These are phyloP conservation scores for Nebria salina DNA, from an alignment of 2,888 invertebrate genomes.

Conservation along the genomic window DNA sequence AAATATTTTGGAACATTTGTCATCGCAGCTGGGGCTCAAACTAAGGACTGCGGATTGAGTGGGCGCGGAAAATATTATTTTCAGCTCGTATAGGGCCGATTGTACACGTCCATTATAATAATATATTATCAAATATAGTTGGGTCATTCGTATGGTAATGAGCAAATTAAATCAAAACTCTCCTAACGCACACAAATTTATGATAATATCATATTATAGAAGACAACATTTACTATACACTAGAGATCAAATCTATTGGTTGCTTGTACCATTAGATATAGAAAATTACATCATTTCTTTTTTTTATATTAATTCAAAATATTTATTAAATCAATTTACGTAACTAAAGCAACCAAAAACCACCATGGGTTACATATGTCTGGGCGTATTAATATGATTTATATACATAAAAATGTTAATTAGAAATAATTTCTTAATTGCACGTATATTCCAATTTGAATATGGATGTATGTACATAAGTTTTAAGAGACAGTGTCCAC, in stretches of 20 bases:
- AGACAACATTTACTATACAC: background rate
- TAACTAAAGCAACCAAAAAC: too few relatives aligned
- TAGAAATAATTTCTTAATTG: too few relatives aligned
- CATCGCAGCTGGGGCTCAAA: constrained; percentile 53
- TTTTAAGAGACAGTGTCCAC: background rate
- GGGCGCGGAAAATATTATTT: constrained; percentile 48
- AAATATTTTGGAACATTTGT: constrained; percentile 54
- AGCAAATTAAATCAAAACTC: constrained; percentile 47
- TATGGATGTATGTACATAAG: too few relatives aligned
- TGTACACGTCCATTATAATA: constrained; percentile 17
- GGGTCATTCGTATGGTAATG: constrained; percentile 48
- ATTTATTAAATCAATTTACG: too few relatives aligned
- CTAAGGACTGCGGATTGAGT: constrained; percentile 50
- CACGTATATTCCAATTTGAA: too few relatives aligned
- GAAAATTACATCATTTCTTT: background rate
- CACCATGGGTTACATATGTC: too few relatives aligned
- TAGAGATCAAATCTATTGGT: background rate
- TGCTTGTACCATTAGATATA: background rate
- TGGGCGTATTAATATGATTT: too few relatives aligned
- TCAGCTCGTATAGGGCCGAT: constrained; percentile 2
- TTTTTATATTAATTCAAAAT: too few relatives aligned
- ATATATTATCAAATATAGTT: constrained; percentile 41
- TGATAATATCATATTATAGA: background rate
- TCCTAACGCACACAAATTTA: background rate
- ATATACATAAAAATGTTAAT: too few relatives aligned